Conservation (phyloP, 2,888 invertebrate genomes). For the Conops quadrifasciatus region DNA sequence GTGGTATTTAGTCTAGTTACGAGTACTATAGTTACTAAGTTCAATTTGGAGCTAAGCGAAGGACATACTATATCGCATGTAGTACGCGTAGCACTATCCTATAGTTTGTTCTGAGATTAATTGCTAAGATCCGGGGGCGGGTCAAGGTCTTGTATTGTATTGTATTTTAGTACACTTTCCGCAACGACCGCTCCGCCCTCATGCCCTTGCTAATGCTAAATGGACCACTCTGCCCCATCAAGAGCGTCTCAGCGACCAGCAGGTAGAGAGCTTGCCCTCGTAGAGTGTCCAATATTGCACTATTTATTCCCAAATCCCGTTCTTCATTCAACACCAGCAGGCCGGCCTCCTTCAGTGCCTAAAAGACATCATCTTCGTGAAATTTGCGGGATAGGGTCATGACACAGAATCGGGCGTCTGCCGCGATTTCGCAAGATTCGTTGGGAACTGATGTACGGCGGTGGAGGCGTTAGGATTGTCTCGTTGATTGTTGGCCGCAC, state of each 20-base stretch:
- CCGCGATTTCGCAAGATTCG: slow-evolving; percentile 40
- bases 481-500: slow-evolving; percentile 25
- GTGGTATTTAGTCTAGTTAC: neutral
- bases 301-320: neutral
- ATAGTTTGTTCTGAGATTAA: neutral
- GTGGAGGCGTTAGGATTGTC: too few species aligned
- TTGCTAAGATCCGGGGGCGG: too few species aligned
- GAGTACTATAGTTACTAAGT: too few species aligned
- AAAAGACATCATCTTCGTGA: slow-evolving; percentile 58
- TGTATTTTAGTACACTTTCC: too few species aligned
- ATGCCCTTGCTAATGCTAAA: too few species aligned
- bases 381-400: slow-evolving; percentile 62
- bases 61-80: too few species aligned
- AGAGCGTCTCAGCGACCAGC: too few species aligned
- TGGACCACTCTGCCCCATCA: too few species aligned
- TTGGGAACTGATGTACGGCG: slow-evolving; percentile 16
- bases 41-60: slow-evolving; percentile 1
- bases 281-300: slow-evolving; percentile 37
- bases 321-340: neutral
- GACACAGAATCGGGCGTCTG: slow-evolving; percentile 62
- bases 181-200: neutral
- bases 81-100: neutral
- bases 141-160: too few species aligned
- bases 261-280: too few species aligned
- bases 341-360: slow-evolving; percentile 48